Conservation (phyloP, 2,113 vertebrate species). For the Eclectus roratus region DNA sequence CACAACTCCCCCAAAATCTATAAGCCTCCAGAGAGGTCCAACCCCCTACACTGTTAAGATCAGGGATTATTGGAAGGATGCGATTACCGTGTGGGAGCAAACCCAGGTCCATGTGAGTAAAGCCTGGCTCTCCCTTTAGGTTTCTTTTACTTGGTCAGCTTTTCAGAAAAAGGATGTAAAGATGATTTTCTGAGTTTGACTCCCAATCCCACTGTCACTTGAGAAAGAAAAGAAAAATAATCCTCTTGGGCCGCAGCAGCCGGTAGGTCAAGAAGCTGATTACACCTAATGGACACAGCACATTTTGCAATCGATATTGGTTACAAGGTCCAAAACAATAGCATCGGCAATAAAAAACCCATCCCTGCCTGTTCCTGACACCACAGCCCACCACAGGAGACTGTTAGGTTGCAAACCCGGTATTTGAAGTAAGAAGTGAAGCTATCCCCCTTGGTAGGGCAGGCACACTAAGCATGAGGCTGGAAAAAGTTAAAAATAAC, state of each 20-base stretch:
- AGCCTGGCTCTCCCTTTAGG: background rate
- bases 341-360: background rate
- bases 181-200: background rate
- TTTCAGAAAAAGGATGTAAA: background rate
- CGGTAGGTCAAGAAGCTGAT: background rate
- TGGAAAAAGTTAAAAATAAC: conserved; percentile 46
- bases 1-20: background rate
- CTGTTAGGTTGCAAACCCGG: background rate
- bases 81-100: background rate
- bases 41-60: fast-evolving
- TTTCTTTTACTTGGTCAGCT: background rate
- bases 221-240: background rate
- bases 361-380: background rate
- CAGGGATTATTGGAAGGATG: background rate
- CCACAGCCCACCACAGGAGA: background rate
- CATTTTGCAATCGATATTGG: fast-evolving
- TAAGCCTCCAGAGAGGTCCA: no score
- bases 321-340: background rate
- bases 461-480: background rate
- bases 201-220: background rate
- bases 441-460: background rate
- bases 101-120: fast-evolving
- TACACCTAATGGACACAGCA: background rate
- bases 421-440: background rate
- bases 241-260: background rate